Evolutionary conservation across 1,140 invertebrate species (phyloP), one percentile per base, ranked within the genome.

Genomic region (Ips nitidus): DNA sequence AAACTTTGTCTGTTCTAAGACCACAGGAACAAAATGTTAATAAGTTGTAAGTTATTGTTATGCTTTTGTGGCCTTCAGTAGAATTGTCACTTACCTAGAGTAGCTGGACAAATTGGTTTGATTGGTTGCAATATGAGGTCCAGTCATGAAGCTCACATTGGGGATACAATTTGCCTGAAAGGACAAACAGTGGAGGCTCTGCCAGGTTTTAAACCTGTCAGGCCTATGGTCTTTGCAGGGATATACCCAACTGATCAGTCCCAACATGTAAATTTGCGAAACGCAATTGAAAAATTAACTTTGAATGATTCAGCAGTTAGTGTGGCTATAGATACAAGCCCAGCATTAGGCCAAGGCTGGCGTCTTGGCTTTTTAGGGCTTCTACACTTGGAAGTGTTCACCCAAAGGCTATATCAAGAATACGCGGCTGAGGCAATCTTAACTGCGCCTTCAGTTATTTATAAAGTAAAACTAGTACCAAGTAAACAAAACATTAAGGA

Each of bases 381-480:
- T 2, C 82, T 99, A 4, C 97, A 99, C 80, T 90, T 99, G 86
- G 97, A 99, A 81, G 96, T 98, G 0, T 98, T 98, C 78, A 91
- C 87, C 68, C 95, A 98, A 80, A 83, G 97, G 38, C 82, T 99
- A 38, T 89, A 98, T 74, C 95, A 98, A 80, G 98, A 99, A 82
- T 92, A 94, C 81, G 90, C 90, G 75, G 89, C 94, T 4, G 88
- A 93, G 77, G 89, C 95, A 1, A 90, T 99, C 58, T 83, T 98
- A 5, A 98, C 97, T 40, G 88, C 94, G 2, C 97, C 98, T 2
- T 95, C 91, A 80, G 97, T 99, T 6, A 94, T 95, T 1, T 98
- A 98, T 79, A 94, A 94, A 86, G 87, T 95, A 5, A 91, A 88
- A 81, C 69, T 89, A 37, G 83, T 83, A 71, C 84, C 85, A 53